Evolutionary conservation across 2,888 invertebrate species (phyloP).

Genomic region (Melieria crassipennis): DNA sequence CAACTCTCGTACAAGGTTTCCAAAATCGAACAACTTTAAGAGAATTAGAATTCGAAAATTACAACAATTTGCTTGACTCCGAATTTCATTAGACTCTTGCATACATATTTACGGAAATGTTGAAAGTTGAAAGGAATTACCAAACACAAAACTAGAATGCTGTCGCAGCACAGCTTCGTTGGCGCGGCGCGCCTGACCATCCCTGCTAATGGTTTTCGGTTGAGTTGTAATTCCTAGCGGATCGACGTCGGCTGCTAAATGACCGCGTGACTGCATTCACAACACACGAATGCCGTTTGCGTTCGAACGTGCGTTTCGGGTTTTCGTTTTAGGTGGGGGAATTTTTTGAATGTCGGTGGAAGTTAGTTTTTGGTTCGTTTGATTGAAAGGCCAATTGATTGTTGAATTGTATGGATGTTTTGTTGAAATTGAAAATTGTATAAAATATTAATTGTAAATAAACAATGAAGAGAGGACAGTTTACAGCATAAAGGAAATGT

Average conservation of each 20-base stretch:
- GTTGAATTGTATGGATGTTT: background rate
- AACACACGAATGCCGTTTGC: no score
- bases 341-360: slow-evolving; percentile 13
- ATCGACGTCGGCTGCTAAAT: slow-evolving; percentile 83
- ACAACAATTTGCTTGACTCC: slow-evolving; percentile 51
- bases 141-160: slow-evolving; percentile 66
- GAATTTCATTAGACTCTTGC: slow-evolving; percentile 54
- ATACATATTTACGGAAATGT: slow-evolving; percentile 5
- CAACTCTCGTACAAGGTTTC: no score
- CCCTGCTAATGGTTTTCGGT: slow-evolving; percentile 63
- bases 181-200: slow-evolving; percentile 65
- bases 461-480: slow-evolving; percentile 4
- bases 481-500: slow-evolving; percentile 24
- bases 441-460: slow-evolving; percentile 15
- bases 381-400: slow-evolving; percentile 4
- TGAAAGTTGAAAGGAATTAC: slow-evolving; percentile 50
- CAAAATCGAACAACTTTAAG: no score
- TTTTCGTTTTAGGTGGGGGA: background rate
- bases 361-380: slow-evolving; percentile 14
- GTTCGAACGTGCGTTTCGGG: no score
- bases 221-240: slow-evolving; percentile 74
- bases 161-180: slow-evolving; percentile 66
- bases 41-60: background rate
- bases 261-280: slow-evolving; percentile 76
- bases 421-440: background rate